Base-by-base conservation (phyloP, 2,888 invertebrate species). In the Harpalus rubripes region DNA sequence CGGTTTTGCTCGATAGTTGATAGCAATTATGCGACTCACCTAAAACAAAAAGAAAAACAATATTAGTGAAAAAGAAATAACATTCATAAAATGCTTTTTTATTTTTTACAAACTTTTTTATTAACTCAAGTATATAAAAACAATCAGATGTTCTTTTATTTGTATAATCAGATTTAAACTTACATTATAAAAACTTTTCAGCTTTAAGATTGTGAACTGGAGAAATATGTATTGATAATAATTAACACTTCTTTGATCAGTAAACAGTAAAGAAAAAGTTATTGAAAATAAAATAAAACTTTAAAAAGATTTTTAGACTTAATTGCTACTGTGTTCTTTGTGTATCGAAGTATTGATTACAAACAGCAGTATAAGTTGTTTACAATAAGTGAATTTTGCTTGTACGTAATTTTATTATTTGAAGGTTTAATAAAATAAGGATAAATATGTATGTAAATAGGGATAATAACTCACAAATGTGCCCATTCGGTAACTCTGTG, bases 141-240 rank as follows among this genome's bases (percentile, higher is more conserved):
- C 59, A 59, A 59, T 59, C 16, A 59, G 15, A 18, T 59, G 16
- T 59, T 59, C 18, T 16, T 12, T 59, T 59, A 18, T 59, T 59
- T 59, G 59, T 59, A 59, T 59, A 59, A 59, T 59, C 59, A 59
- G 59, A 16, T 59, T 59, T 16, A 5, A 59, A 59, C 59, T 59
- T 59, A 59, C 18, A 59, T 59, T 59, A 5, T 16, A 59, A 59
- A 7, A 59, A 16, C 15, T 59, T 6, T 59, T 16, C 18, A 18
- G 16, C 59, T 8, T 16, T 16, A 18, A 59, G 18, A 6, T 18
- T 7, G 0, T 16, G 0, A 7, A 0, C 6, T 16, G 59, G 10
- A 8, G 15, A 18, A 16, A 15, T 16, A 18, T 59, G 18, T 6
- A 59, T 8, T 59, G 59, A 59, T 59, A 59, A 59, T 59, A 18